Conservation (phyloP, 2,113 vertebrate species). For the Eulacestoma nigropectus region DNA sequence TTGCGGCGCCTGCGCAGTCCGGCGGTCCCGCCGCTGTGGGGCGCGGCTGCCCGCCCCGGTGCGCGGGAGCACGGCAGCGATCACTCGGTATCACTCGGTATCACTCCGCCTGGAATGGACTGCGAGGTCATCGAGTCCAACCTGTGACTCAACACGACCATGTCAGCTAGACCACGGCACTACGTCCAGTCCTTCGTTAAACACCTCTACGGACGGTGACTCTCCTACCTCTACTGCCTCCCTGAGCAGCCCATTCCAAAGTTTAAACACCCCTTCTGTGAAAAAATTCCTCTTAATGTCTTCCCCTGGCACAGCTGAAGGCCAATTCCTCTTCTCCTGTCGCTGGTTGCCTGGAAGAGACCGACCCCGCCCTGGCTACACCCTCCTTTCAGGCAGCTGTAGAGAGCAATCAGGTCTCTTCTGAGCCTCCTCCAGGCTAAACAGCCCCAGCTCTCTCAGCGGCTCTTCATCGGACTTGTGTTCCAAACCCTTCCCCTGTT, state of each 20-base stretch:
- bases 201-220: no score
- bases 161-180: no score
- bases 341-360: background rate
- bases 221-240: background rate
- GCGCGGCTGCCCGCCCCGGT: fast-evolving
- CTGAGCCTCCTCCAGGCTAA: background rate
- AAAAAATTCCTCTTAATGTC: background rate
- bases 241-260: background rate
- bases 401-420: fast-evolving
- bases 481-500: background rate
- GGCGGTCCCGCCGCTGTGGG: background rate
- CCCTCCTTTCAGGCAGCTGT: fast-evolving
- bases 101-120: fast-evolving
- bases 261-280: background rate
- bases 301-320: no score
- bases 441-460: no score
- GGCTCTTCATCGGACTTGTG: background rate
- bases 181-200: background rate
- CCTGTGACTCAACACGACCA: no score
- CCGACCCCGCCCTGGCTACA: no score
- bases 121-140: no score
- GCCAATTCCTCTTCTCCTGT: background rate
- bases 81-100: fast-evolving
- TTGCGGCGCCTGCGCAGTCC: background rate
- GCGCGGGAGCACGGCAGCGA: fast-evolving